phyloP scores from a whole-genome alignment of 2,113 vertebrate genomes.

The Raphicerus campestris region DNA sequence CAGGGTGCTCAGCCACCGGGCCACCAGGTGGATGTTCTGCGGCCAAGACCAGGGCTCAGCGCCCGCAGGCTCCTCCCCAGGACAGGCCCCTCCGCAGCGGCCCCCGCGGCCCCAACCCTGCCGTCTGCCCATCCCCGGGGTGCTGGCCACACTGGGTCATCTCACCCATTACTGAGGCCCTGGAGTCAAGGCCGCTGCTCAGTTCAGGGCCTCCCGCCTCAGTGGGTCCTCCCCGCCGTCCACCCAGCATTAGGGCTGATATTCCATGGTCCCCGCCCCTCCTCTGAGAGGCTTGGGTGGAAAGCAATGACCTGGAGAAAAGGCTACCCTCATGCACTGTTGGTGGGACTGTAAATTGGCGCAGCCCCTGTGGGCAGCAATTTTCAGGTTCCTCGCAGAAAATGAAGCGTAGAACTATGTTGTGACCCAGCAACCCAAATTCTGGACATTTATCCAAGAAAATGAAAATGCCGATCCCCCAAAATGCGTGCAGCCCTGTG shows the following conservation, averaged over 20 bases:
- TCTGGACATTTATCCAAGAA: not conserved
- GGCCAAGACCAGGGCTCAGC: accelerated
- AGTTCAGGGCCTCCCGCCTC: not conserved
- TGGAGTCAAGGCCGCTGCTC: not conserved
- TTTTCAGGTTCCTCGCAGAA: not conserved
- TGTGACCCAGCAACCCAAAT: not conserved
- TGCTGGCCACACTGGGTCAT: accelerated
- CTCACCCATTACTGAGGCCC: not conserved
- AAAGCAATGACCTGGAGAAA: not conserved
- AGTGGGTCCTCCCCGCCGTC: accelerated
- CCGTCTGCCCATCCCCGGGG: accelerated
- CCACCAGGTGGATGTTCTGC: conserved; percentile 85
- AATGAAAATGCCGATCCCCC: not conserved
- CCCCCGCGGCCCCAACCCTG: accelerated
- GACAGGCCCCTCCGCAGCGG: not conserved
- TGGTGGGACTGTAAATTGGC: not conserved
- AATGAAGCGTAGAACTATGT: not conserved
- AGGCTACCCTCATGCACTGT: not conserved
- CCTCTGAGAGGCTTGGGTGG: not conserved
- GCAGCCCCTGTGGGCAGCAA: not conserved
- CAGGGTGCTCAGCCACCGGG: conserved; percentile 79
- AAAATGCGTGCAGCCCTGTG: not conserved
- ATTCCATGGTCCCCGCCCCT: accelerated
- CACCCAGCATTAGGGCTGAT: accelerated
- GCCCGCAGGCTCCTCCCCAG: accelerated